Evolutionary conservation across 2,888 invertebrate genomes (phyloP), one percentile per base, ranked within the genome.

Genomic region (Diogma glabrata): DNA sequence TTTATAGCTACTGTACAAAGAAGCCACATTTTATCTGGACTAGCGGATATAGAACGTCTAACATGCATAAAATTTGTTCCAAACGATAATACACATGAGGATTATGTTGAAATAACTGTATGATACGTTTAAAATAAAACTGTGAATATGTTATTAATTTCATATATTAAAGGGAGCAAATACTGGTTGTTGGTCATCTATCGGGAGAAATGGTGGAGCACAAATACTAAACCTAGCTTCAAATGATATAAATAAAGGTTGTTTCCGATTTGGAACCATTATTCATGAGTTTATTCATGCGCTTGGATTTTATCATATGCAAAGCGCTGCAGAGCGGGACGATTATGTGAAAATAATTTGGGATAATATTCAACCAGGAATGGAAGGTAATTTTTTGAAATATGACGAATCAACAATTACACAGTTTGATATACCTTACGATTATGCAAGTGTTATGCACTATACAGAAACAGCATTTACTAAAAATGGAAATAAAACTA

Each of bases 381-480:
- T 75, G 7, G 74, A 78, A 58, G 67, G 68, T 49, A 87, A 87
- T 67, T 88, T 87, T 64, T 75, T 75, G 52, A 87, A 84, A 63
- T 75, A 79, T 0, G 71, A 74, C 20, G 63, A 69, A 4, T 65
- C 69, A 3, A 69, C 66, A 14, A 74, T 80, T 0, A 72, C 77
- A 48, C 78, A 77, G 36, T 86, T 74, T 60, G 82, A 80, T 1
- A 74, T 84, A 49, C 68, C 73, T 0, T 88, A 87, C 60, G 87
- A 88, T 64, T 87, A 82, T 63, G 76, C 77, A 57, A 87, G 87
- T 57, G 82, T 88, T 1, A 81, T 88, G 84, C 87, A 88, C 61
- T 88, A 87, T 64, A 79, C 83, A 0, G 73, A 76, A 19, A 77
- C 74, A 26, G 85, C 85, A 1, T 87, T 87, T 66, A 81, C 84